A percentile compares a stretch with the other conserved stretches of the same genome.
Conservation (phyloP, 2,888 invertebrate species). For the Eudasyphora cyanicolor region DNA sequence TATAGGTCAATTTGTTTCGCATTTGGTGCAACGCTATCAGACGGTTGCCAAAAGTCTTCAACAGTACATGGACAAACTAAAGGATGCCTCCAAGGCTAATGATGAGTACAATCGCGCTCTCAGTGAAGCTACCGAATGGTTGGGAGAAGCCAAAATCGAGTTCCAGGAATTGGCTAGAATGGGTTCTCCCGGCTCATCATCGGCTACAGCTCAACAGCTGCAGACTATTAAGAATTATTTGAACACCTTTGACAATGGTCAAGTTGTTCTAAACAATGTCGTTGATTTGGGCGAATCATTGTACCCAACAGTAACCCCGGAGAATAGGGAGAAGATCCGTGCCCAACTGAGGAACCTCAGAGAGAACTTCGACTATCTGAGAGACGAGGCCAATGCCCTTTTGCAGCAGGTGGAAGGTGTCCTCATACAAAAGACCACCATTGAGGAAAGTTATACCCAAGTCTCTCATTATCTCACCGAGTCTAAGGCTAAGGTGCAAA, state of each 20-base stretch:
- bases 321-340: conserved; percentile 92
- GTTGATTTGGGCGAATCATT: conserved; percentile 93
- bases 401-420: conserved; percentile 94
- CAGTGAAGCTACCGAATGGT: conserved; percentile 88
- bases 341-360: conserved; percentile 90
- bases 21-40: conserved; percentile 88
- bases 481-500: conserved; percentile 87
- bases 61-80: conserved; percentile 86
- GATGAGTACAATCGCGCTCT: conserved; percentile 87
- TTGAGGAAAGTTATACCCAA: conserved; percentile 95
- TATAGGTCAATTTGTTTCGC: conserved; percentile 89
- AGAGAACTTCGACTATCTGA: conserved; percentile 90
- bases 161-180: conserved; percentile 87
- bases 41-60: conserved; percentile 86
- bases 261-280: conserved; percentile 87
- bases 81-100: conserved; percentile 85
- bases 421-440: conserved; percentile 93
- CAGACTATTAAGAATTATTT: conserved; percentile 85
- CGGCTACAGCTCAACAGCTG: conserved; percentile 86
- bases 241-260: conserved; percentile 88
- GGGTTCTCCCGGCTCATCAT: conserved; percentile 87
- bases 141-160: conserved; percentile 87
- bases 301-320: conserved; percentile 91
- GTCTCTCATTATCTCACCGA: conserved; percentile 93
- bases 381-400: conserved; percentile 91